Base-by-base conservation (phyloP, 2,888 invertebrate species). In the Dysmachus trigonus region DNA sequence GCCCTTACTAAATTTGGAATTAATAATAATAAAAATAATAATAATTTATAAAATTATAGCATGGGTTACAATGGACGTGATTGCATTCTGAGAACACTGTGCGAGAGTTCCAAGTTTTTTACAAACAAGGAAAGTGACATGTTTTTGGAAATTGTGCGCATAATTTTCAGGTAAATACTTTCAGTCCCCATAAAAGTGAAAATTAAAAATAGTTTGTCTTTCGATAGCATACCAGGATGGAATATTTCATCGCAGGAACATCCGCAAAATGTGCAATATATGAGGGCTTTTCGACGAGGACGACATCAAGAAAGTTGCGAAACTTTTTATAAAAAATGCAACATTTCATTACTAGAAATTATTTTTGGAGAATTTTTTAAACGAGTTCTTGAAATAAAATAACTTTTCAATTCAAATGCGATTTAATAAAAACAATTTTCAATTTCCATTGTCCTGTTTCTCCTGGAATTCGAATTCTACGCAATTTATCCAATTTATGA, bases 11-110 rank as follows among this genome's bases (percentile, higher is more conserved):
- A 41, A 41, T 41, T 41, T 41, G 13, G 38, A 13, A 3, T 41
- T 41, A 41, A 0, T 4, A n/a, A n/a, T n/a, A n/a, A n/a, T n/a
- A n/a, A n/a, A n/a, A n/a, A n/a, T n/a, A n/a, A 13, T 2, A 13
- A 10, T 41, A 15, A 41, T 41, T 41, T 41, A 22, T 77, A 47
- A 82, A 31, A 3, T 53, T 73, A 22, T 33, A n/a, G 96, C 87
- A 95, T 96, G 94, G 96, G 96, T 3, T 95, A 95, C 90, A 94
- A 95, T 89, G 96, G 96, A 0, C 93, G 95, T 47, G 93, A 94
- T 35, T 96, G 96, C 89, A 93, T 96, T 41, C 90, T 95, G 86
- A 94, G 95, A 82, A 94, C 96, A 0, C 92, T 96, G 0, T 96
- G 96, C 90, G 96, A 96, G 90, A 94, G 95, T 8, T 94, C 95